Evolutionary conservation across 2,113 vertebrate species (phyloP).

Genomic region (Rhinoderma darwinii): DNA sequence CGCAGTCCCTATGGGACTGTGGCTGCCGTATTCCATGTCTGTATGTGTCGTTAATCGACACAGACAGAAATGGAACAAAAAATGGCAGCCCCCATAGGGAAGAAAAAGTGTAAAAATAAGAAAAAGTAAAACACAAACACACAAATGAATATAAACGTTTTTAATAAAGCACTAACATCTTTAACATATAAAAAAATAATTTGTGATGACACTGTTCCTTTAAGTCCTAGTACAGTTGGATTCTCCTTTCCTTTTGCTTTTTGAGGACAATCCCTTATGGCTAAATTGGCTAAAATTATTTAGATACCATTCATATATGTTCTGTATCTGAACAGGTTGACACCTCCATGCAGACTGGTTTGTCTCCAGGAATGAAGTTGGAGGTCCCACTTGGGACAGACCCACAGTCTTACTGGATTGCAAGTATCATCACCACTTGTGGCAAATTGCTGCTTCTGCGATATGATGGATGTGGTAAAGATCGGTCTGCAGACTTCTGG

Average conservation of each 20-base stretch:
- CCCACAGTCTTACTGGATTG: constrained; percentile 90
- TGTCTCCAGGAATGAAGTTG: constrained; percentile 95
- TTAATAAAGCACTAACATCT: too few relatives aligned
- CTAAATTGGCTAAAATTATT: neutral
- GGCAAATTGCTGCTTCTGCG: constrained; percentile 93
- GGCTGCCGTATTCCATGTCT: too few relatives aligned
- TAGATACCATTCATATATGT: neutral
- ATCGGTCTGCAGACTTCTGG: constrained; percentile 95
- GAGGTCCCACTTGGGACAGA: constrained; percentile 88
- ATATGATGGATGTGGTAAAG: constrained; percentile 93
- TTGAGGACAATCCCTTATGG: neutral
- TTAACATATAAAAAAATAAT: too few relatives aligned
- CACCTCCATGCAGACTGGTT: constrained; percentile 90
- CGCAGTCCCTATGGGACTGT: too few relatives aligned
- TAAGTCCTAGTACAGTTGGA: too few relatives aligned
- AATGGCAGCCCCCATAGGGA: too few relatives aligned
- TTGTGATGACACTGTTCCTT: too few relatives aligned
- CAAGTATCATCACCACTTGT: constrained; percentile 93
- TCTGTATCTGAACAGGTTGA: constrained; percentile 80
- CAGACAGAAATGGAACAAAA: too few relatives aligned
- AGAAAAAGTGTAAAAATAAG: too few relatives aligned
- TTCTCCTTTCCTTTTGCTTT: neutral
- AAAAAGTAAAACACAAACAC: too few relatives aligned
- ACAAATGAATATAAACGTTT: too few relatives aligned
- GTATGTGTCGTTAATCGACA: too few relatives aligned